phyloP scores from a whole-genome alignment of 1,140 invertebrate genomes.

The Macrosteles quadrilineatus region DNA sequence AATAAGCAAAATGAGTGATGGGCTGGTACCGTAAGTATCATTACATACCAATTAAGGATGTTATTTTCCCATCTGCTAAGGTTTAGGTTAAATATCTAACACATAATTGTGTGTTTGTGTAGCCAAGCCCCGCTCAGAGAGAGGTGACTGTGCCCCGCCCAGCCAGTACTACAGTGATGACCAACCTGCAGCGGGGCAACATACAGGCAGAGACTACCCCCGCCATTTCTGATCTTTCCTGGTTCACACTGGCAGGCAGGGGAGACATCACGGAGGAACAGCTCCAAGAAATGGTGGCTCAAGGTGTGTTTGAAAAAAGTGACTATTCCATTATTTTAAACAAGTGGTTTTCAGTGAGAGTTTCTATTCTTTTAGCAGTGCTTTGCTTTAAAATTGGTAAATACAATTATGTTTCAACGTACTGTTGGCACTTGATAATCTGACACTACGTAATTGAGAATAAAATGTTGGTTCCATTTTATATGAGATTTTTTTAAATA shows the following conservation, averaged over 20 bases:
- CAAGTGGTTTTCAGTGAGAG: not conserved
- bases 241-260: not conserved
- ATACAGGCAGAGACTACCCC: not conserved
- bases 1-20: no score
- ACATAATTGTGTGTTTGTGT: not conserved
- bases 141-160: not conserved
- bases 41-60: no score
- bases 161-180: not conserved
- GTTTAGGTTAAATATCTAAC: no score
- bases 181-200: not conserved
- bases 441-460: no score
- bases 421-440: no score
- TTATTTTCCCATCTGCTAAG: no score
- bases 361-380: no score
- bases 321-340: not conserved
- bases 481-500: no score
- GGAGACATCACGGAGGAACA: not conserved
- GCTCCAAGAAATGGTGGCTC: not conserved
- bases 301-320: not conserved
- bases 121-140: slow-evolving; percentile 7
- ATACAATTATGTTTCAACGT: no score
- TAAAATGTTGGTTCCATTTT: no score
- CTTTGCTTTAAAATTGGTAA: no score
- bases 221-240: not conserved
- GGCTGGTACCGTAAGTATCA: no score